phyloP scores from a whole-genome alignment of 1,140 invertebrate species.

The Scaptodrosophila lebanonensis region DNA sequence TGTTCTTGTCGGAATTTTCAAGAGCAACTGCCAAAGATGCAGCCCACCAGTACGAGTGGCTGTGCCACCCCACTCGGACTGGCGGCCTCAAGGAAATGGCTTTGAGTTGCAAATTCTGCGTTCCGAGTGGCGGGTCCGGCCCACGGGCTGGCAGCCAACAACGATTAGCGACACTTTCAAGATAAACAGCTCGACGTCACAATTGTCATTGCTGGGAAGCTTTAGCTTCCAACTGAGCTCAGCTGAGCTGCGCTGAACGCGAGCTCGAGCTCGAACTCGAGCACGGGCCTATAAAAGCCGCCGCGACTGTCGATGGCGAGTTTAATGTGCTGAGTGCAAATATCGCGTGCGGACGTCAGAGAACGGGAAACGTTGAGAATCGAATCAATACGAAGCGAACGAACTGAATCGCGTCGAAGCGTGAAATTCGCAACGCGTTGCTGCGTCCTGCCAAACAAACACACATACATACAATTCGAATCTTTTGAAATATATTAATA shows the following conservation, averaged over 20 bases:
- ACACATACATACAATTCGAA: background rate
- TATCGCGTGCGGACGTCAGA: conserved; percentile 71
- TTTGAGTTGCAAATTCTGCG: conserved; percentile 15
- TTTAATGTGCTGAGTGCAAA: conserved; percentile 71
- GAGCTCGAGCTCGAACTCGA: background rate
- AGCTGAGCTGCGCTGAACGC: conserved; percentile 18
- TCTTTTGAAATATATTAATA: background rate
- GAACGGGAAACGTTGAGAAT: conserved; percentile 40
- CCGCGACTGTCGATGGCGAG: conserved; percentile 40
- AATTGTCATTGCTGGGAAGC: conserved; percentile 45
- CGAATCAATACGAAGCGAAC: conserved; percentile 39
- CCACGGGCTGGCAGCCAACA: conserved; percentile 29
- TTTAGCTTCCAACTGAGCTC: conserved; percentile 24
- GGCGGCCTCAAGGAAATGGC: conserved; percentile 38
- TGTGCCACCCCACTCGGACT: too few species aligned
- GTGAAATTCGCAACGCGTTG: conserved; percentile 36
- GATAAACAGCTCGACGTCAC: conserved; percentile 63
- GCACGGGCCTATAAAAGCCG: conserved; percentile 61
- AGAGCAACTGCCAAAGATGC: too few species aligned
- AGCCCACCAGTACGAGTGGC: too few species aligned
- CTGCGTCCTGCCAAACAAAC: conserved; percentile 43
- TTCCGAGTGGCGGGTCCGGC: conserved; percentile 16
- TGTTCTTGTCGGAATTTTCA: too few species aligned
- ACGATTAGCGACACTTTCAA: conserved; percentile 26
- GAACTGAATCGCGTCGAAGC: conserved; percentile 12